Evolutionary conservation across 1,140 invertebrate genomes (phyloP), one percentile per base, ranked within the genome.

Genomic region (Stegodyphus dumicola): DNA sequence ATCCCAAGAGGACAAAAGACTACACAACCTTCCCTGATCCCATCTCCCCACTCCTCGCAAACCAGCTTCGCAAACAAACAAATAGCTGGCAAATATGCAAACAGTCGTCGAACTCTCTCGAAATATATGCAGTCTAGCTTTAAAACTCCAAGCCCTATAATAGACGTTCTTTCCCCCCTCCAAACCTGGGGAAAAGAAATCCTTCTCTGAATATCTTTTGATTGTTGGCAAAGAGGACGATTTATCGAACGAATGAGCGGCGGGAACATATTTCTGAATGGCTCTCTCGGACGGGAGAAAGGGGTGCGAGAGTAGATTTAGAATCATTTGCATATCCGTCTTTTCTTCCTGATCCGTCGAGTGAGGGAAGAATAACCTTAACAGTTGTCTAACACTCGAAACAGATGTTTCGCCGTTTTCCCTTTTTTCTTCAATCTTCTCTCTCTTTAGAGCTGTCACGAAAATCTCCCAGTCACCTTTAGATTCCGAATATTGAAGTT

Each of bases 251-350:
- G 52, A 18, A 74, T 49, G 54, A 81, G 60, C 52, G 78, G 13
- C 64, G 15, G 78, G 78, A 81, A 81, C 69, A 85, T 85, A 85
- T 85, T 85, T 85, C 73, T 85, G 81, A 85, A 85, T 85, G 81
- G 79, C 69, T 71, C 13, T 33, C 33, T 51, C 51, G 80, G 18
- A 70, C 54, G 51, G 33, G 33, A 33, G 33, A 33, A 71, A 33
- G 77, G 66, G 66, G 52, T 52, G 65, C 7, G 74, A 77, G 81
- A 85, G 81, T 85, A 73, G 81, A 85, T 85, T 85, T 85, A 18
- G 70, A 49, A 66, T 85, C 81, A 85, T 85, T 85, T 85, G 81
- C 81, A 85, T 85, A 85, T 76, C 73, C 80, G 33, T 66, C 73
- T 60, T 75, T 83, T 75, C 67, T 54, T 52, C 67, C 17, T 60